phyloP scores from a whole-genome alignment of 2,888 invertebrate species.

The Epistrophella euchroma region DNA sequence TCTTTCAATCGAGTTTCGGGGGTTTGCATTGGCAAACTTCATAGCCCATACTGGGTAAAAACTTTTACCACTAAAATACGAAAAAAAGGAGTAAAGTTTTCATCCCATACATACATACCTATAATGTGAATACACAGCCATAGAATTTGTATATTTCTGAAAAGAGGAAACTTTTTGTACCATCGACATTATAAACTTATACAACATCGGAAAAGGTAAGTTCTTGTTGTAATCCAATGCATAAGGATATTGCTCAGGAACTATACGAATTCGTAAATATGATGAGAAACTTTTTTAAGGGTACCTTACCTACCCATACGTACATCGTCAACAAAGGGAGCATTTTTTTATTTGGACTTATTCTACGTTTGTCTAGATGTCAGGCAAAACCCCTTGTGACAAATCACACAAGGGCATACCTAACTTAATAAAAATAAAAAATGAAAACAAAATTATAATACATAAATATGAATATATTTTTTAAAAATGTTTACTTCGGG shows the following conservation, averaged over 20 bases:
- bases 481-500: conserved; percentile 34
- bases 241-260: conserved; percentile 49
- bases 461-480: neutral
- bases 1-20: conserved; percentile 15
- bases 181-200: conserved; percentile 12
- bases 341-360: neutral
- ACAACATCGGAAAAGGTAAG: neutral
- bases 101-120: neutral
- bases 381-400: conserved; percentile 43
- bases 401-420: conserved; percentile 51
- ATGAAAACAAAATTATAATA: neutral
- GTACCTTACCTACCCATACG: neutral
- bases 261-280: conserved; percentile 56
- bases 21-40: conserved; percentile 23
- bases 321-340: conserved; percentile 5
- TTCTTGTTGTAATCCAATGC: conserved; percentile 49
- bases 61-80: conserved; percentile 20
- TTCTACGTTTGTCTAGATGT: neutral
- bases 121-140: conserved; percentile 3
- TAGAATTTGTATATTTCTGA: conserved; percentile 23
- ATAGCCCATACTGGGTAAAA: conserved; percentile 5
- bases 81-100: conserved; percentile 5
- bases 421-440: conserved; percentile 9
- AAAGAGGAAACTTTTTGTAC: conserved; percentile 39
- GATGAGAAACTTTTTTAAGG: conserved; percentile 54